Conservation (phyloP, 2,888 invertebrate species). For the Brenthis daphne region DNA sequence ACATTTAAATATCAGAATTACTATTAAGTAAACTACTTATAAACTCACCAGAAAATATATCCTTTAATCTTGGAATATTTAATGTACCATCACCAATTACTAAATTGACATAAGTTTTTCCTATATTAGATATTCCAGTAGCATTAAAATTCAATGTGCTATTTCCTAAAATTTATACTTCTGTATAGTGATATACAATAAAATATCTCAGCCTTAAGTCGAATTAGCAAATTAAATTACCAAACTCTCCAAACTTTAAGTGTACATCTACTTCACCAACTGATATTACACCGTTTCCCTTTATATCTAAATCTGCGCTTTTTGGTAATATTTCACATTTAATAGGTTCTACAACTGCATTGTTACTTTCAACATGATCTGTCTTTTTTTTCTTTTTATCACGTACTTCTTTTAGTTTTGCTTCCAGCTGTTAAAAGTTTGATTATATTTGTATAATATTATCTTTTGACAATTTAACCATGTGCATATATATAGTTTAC, state of each 20-base stretch:
- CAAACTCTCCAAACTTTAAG: conserved; percentile 55
- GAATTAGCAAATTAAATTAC: conserved; percentile 45
- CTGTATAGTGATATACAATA: neutral
- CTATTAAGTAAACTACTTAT: neutral
- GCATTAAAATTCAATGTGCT: conserved; percentile 58
- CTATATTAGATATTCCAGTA: conserved; percentile 67
- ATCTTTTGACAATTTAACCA: neutral
- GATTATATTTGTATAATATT: neutral
- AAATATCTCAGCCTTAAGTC: neutral
- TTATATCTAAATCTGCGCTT: conserved; percentile 56
- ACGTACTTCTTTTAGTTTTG: conserved; percentile 66
- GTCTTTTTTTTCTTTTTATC: conserved; percentile 61
- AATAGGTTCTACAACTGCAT: conserved; percentile 24
- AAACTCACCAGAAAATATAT: conserved; percentile 59
- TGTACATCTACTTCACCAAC: conserved; percentile 58
- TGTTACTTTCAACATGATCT: conserved; percentile 34
- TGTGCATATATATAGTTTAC: neutral
- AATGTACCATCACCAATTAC: conserved; percentile 53
- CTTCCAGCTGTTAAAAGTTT: conserved; percentile 55
- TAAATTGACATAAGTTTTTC: conserved; percentile 57
- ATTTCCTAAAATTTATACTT: conserved; percentile 51
- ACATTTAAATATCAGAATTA: too few species aligned
- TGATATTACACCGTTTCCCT: conserved; percentile 58
- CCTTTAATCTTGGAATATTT: conserved; percentile 57
- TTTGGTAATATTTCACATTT: conserved; percentile 50